Percentiles rank a stretch among this genome's conserved stretches.
Evolutionary conservation across 2,113 vertebrate species (phyloP).

Genomic region (Hippocampus abdominalis): DNA sequence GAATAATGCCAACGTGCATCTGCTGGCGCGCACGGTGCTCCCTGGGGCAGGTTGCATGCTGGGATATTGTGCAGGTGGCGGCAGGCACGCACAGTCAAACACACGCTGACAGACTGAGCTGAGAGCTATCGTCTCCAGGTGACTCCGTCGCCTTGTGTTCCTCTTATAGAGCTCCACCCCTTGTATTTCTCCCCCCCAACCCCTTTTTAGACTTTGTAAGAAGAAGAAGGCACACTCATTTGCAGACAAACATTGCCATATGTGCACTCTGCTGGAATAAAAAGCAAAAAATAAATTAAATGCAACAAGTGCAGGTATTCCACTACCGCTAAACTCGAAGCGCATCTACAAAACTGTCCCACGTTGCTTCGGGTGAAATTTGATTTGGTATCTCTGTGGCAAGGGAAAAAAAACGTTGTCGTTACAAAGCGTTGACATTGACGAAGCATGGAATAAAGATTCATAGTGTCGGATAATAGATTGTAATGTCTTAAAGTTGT

Average conservation of each 20-base stretch:
- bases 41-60: conserved; percentile 59
- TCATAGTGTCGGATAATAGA: neutral
- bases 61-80: conserved; percentile 56
- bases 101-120: conserved; percentile 19
- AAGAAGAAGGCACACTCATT: conserved; percentile 24
- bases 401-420: neutral
- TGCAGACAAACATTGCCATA: conserved; percentile 25
- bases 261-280: conserved; percentile 25
- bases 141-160: conserved; percentile 43
- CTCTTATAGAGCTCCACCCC: conserved; percentile 52
- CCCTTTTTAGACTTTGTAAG: conserved; percentile 37
- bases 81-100: conserved; percentile 32
- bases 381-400: too few relatives aligned
- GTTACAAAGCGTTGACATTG: neutral
- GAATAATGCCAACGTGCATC: conserved; percentile 67
- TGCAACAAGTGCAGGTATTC: neutral
- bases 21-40: conserved; percentile 64
- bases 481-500: neutral
- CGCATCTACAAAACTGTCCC: neutral
- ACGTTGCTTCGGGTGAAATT: neutral
- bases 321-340: neutral
- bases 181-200: conserved; percentile 9
- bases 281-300: neutral
- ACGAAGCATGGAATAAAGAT: neutral
- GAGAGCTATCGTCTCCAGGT: conserved; percentile 48